A percentile compares a stretch with the other conserved stretches of the same genome.
phyloP scores from a whole-genome alignment of 2,797 vertebrate genomes.

The Florisuga fusca region DNA sequence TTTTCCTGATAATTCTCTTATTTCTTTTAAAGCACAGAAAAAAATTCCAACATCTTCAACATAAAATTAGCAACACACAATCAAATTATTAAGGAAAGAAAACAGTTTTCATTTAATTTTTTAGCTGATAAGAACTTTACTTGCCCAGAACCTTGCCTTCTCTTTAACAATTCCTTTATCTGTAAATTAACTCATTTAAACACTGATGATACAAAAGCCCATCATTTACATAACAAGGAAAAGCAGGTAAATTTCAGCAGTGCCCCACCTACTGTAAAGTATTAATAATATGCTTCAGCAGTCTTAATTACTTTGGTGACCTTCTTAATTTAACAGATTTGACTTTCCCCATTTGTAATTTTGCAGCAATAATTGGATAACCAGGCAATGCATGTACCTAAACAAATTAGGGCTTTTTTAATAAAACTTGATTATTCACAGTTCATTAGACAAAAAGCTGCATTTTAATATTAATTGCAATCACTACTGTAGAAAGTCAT shows the following conservation, averaged over 20 bases:
- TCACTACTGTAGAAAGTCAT: not conserved
- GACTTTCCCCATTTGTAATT: conserved; percentile 76
- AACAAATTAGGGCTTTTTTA: conserved; percentile 78
- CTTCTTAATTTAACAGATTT: conserved; percentile 79
- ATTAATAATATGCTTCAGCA: conserved; percentile 80
- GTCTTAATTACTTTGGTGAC: conserved; percentile 81
- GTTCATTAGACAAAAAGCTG: conserved; percentile 74
- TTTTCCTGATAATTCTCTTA: not conserved
- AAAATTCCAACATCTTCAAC: not conserved
- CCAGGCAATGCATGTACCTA: conserved; percentile 77
- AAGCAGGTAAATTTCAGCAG: conserved; percentile 63
- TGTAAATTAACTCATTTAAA: conserved; percentile 54
- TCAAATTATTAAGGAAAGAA: conserved; percentile 1
- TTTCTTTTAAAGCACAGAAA: not conserved
- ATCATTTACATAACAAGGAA: conserved; percentile 48
- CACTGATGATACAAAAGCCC: conserved; percentile 17
- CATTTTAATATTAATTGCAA: conserved; percentile 73
- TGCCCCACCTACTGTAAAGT: conserved; percentile 54
- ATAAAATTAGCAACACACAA: not conserved
- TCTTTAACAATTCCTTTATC: conserved; percentile 34
- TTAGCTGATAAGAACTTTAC: conserved; percentile 3
- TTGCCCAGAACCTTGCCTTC: conserved; percentile 9
- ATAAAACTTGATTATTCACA: conserved; percentile 80
- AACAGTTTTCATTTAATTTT: conserved; percentile 27
- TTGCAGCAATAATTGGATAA: conserved; percentile 80